These are phyloP conservation scores for Oxygymnocypris stewartii DNA, from an alignment of 2,113 vertebrate genomes.

Conservation along the genomic window DNA sequence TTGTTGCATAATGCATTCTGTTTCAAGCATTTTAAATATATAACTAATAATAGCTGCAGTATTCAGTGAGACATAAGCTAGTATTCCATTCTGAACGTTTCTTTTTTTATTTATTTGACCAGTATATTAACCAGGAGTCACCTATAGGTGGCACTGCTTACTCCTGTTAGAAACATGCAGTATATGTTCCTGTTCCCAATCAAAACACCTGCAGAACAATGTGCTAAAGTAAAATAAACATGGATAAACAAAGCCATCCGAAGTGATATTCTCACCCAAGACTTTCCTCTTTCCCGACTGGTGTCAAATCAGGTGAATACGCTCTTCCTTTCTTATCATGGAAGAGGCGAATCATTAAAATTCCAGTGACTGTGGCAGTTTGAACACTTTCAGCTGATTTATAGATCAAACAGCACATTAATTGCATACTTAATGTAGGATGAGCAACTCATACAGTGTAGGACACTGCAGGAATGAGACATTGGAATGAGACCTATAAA, in stretches of 20 bases:
- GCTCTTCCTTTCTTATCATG: slow-evolving; percentile 49
- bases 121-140: background rate
- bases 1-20: background rate
- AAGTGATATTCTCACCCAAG: slow-evolving; percentile 12
- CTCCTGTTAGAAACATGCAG: slow-evolving; percentile 3
- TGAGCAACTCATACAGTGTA: slow-evolving; percentile 61
- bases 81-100: background rate
- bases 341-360: slow-evolving; percentile 57
- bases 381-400: slow-evolving; percentile 64
- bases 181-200: background rate
- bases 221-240: background rate
- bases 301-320: slow-evolving; percentile 42
- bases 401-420: slow-evolving; percentile 68
- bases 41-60: background rate
- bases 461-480: slow-evolving; percentile 64
- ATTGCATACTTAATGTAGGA: slow-evolving; percentile 71
- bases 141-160: slow-evolving; percentile 50
- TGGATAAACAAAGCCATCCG: background rate
- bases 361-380: slow-evolving; percentile 42
- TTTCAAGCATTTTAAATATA: background rate
- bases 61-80: background rate
- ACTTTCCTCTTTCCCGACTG: slow-evolving; percentile 48
- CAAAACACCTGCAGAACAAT: background rate
- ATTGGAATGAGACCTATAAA: slow-evolving; percentile 51
- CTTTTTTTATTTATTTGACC: background rate